These are phyloP conservation scores for Trissolcus japonicus DNA, from an alignment of 2,888 invertebrate genomes.

Conservation along the genomic window DNA sequence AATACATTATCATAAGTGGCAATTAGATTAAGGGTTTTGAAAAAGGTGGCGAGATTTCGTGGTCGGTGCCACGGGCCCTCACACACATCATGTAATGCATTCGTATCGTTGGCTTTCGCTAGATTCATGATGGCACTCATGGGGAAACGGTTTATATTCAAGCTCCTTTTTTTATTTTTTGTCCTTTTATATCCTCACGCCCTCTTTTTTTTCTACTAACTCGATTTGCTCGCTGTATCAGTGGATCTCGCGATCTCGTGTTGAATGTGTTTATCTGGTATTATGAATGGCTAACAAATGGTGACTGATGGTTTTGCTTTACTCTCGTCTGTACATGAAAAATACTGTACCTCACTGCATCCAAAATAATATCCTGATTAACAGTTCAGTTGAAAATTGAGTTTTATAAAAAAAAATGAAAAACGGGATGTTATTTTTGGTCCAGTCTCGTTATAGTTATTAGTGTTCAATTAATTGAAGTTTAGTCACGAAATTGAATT, in stretches of 20 bases:
- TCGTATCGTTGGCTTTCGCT: constrained; percentile 70
- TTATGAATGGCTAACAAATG: constrained; percentile 72
- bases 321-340: constrained; percentile 46
- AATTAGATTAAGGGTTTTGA: constrained; percentile 1
- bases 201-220: constrained; percentile 59
- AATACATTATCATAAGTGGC: too few relatives aligned
- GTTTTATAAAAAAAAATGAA: not conserved
- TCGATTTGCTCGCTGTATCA: constrained; percentile 54
- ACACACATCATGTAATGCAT: constrained; percentile 60
- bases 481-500: too few relatives aligned
- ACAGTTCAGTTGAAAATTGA: not conserved
- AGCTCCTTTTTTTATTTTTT: constrained; percentile 48
- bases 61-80: constrained; percentile 47
- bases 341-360: constrained; percentile 16
- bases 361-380: constrained; percentile 5
- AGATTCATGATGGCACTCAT: constrained; percentile 65
- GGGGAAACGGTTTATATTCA: constrained; percentile 60
- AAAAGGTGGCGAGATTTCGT: constrained; percentile 48
- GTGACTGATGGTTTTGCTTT: constrained; percentile 62
- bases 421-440: too few relatives aligned
- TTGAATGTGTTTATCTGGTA: constrained; percentile 72
- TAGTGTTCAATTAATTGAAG: too few relatives aligned
- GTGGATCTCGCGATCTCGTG: constrained; percentile 61
- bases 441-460: too few relatives aligned
- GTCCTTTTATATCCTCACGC: constrained; percentile 19